Base-by-base conservation (phyloP, 2,113 vertebrate genomes). In the Picathartes gymnocephalus region DNA sequence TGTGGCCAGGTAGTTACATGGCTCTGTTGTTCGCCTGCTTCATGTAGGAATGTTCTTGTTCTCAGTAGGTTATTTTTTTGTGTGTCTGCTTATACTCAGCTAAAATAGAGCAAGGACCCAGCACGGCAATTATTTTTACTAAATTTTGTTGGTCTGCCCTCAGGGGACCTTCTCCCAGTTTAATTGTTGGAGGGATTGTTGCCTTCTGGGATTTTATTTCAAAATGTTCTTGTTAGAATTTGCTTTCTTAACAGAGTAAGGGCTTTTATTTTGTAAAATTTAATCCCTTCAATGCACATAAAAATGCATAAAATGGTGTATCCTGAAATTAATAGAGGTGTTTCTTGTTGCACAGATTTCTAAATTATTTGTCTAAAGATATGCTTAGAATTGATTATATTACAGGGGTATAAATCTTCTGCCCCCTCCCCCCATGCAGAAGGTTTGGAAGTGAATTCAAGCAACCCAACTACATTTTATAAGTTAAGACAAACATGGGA, bases 151-250 rank as follows among this genome's bases (percentile, higher is more conserved):
- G 92, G 90, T 89, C 96, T 97, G 94, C 97, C 97, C 97, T 97
- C 96, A 48, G 97, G 98, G 97, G 97, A 98, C 68, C 82, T 97
- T 98, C 97, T 97, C 96, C 97, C 96, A 97, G 70, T 97, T 98
- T 98, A 98, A 98, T 97, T 98, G 96, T 98, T 96, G 95, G 91
- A 96, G 91, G 96, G 95, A 95, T 96, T 97, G 95, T 88, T 97
- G 96, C 98, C 97, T 98, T 98, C 96, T 98, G 97, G 96, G 96
- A 97, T 97, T 98, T 98, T 97, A 96, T 97, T 98, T 98, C 96
- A 95, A 97, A 98, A 98, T 73, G 93, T 92, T 96, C 96, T 81
- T 93, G 96, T 96, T 97, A 97, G 97, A 88, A 95, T 97, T 97
- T 94, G 86, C 87, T 96, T 96, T 95, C 88, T 70, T 78, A 95